These are phyloP conservation scores for Phrynosoma platyrhinos DNA, from an alignment of 2,113 vertebrate species.

Conservation along the genomic window DNA sequence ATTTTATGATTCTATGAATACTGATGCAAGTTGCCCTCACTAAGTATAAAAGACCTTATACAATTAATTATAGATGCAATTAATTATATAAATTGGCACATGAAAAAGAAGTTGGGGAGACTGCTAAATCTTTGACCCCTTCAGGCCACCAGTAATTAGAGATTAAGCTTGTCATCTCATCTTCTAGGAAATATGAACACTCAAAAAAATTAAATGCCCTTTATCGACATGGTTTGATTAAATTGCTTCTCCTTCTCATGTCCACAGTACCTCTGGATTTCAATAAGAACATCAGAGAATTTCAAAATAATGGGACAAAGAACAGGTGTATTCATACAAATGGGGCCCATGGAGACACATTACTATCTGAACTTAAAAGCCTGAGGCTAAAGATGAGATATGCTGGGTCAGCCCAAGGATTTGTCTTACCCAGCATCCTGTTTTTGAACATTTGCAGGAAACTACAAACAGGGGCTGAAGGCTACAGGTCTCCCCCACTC, in stretches of 20 bases:
- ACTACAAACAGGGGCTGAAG: background rate
- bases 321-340: background rate
- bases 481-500: background rate
- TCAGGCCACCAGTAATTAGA: slow-evolving; percentile 35
- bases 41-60: background rate
- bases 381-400: too few species aligned
- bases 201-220: slow-evolving; percentile 61
- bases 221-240: slow-evolving; percentile 53
- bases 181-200: slow-evolving; percentile 49
- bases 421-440: background rate
- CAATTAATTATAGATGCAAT: slow-evolving; percentile 32
- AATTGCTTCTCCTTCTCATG: slow-evolving; percentile 29
- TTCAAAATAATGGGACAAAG: slow-evolving; percentile 5
- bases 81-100: slow-evolving; percentile 43
- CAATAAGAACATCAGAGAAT: slow-evolving; percentile 31
- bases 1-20: too few species aligned
- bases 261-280: slow-evolving; percentile 12
- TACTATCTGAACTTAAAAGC: too few species aligned
- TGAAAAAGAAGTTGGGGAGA: background rate
- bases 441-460: background rate
- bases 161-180: slow-evolving; percentile 36
- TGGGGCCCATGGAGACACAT: too few species aligned
- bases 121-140: slow-evolving; percentile 21
- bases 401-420: background rate
- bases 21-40: background rate